Percentiles rank a stretch among this genome's conserved stretches.
These are phyloP conservation scores for Abrostola tripartita DNA, from an alignment of 2,888 invertebrate genomes.

Conservation along the genomic window DNA sequence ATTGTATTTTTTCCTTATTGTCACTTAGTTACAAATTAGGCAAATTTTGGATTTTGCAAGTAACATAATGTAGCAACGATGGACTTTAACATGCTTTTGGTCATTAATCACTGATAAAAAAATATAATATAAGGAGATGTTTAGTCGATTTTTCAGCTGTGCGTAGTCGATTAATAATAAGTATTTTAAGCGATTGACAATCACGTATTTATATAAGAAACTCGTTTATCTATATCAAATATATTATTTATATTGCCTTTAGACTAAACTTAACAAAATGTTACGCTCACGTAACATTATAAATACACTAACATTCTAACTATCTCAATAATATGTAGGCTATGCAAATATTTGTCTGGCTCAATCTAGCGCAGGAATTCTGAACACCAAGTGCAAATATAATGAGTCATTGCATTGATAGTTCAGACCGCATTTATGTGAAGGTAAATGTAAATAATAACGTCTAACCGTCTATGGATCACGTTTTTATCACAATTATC, in stretches of 20 bases:
- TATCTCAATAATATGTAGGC: constrained; percentile 1
- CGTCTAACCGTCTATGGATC: constrained; percentile 7
- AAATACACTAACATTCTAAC: neutral
- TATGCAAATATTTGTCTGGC: constrained; percentile 2
- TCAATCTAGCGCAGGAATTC: constrained; percentile 2
- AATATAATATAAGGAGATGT: neutral
- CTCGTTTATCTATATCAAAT: too few species aligned
- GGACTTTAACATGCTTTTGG: constrained; percentile 13
- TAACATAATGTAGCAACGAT: neutral
- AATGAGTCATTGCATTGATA: neutral
- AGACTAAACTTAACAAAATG: too few species aligned
- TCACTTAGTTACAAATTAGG: neutral
- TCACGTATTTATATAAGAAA: too few species aligned
- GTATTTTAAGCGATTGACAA: too few species aligned
- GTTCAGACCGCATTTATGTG: neutral
- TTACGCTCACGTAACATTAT: neutral
- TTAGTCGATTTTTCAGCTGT: too few species aligned
- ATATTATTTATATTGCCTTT: too few species aligned
- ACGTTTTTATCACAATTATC: constrained; percentile 40
- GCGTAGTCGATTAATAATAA: too few species aligned
- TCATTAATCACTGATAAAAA: constrained; percentile 23
- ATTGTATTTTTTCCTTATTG: neutral
- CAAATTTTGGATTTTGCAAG: neutral
- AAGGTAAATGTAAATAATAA: constrained; percentile 20
- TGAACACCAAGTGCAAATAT: neutral